Evolutionary conservation across 2,888 invertebrate genomes (phyloP).

Genomic region (Pantelozetes paolii): DNA sequence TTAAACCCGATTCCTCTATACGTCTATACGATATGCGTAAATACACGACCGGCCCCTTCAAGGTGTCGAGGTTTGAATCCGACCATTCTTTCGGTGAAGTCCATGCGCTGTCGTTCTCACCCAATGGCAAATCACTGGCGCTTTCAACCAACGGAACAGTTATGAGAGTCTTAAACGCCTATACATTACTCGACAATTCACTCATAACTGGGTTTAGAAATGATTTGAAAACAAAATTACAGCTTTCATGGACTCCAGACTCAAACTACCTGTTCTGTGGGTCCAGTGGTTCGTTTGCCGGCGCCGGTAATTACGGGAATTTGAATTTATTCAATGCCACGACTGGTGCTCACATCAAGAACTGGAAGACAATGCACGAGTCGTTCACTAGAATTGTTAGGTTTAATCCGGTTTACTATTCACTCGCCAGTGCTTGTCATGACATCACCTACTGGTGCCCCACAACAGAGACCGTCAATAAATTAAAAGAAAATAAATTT

Average conservation of each 20-base stretch:
- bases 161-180: not conserved
- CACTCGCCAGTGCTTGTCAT: constrained; percentile 5
- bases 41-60: not conserved
- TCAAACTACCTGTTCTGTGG: not conserved
- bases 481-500: too few relatives aligned
- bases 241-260: not conserved
- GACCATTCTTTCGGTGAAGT: not conserved
- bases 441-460: not conserved
- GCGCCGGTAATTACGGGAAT: not conserved
- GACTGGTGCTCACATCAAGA: not conserved
- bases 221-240: not conserved
- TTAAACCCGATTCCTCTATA: not conserved
- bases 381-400: not conserved
- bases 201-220: not conserved
- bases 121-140: not conserved
- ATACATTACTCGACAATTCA: not conserved
- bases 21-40: not conserved
- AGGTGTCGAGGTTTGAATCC: too few relatives aligned
- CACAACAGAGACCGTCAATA: not conserved
- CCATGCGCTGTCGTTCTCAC: not conserved
- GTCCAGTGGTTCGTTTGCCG: not conserved
- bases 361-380: constrained; percentile 9
- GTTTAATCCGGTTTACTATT: not conserved
- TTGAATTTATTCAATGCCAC: not conserved
- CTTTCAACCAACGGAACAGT: not conserved